Evolutionary conservation across 1,140 invertebrate genomes (phyloP), one percentile per base, ranked within the genome.

Genomic region (Magallana gigas): DNA sequence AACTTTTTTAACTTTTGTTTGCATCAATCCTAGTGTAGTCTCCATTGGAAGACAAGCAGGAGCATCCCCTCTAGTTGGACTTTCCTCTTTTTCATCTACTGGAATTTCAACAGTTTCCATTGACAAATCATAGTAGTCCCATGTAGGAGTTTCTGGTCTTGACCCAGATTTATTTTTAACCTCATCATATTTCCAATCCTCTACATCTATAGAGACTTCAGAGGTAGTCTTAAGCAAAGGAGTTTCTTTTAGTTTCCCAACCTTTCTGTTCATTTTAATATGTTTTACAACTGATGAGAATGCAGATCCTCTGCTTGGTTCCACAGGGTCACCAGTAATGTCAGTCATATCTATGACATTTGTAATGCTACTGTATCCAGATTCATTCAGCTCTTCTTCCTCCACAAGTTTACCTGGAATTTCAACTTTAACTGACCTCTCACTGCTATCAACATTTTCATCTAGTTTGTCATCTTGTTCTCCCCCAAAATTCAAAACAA

Each of bases 101-200:
- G 90, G 86, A 68, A 91, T 90, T 16, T 90, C 88, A 18, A 89
- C 84, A 83, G 71, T 60, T 64, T 82, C 58, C 59, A 68, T 59
- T 36, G 86, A 85, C 60, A 92, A 91, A 71, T 92, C 92, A 87
- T 93, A 93, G 85, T 90, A 92, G 86, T 93, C 92, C 92, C 92
- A 93, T 0, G 91, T 90, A 58, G 92, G 93, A 6, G 92, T 92
- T 87, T 92, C 91, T 83, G 93, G 91, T 58, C 92, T 81, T 83
- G 93, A 92, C 11, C 83, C 85, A 83, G 83, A 87, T 57, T 83
- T 88, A n/a, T 85, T 64, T 58, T 87, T 84, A 18, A 84, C 83
- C 2, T 83, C 81, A 60, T 84, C 36, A 84, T 90, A 90, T 83
- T 90, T 88, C 86, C 87, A 90, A 58, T 86, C 87, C 83, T 85